A percentile compares a stretch with the other conserved stretches of the same genome.
These are phyloP conservation scores for Zootoca vivipara DNA, from an alignment of 2,113 vertebrate species.

Conservation along the genomic window DNA sequence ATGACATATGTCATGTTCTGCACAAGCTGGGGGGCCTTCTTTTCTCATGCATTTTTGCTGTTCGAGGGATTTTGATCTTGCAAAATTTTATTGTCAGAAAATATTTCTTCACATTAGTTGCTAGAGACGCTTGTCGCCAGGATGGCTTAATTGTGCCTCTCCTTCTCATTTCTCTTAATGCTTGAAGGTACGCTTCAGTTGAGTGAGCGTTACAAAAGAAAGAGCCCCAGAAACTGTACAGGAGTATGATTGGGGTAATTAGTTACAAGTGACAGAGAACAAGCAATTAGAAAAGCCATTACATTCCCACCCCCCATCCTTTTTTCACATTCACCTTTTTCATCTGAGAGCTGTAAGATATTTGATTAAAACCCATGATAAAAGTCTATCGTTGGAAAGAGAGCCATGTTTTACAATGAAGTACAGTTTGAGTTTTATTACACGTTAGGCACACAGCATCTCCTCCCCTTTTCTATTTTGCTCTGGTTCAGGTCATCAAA, in stretches of 20 bases:
- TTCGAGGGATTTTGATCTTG: slow-evolving; percentile 37
- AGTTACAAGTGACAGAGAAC: slow-evolving; percentile 64
- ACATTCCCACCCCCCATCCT: background rate
- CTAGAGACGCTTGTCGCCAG: slow-evolving; percentile 16
- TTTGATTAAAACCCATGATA: slow-evolving; percentile 42
- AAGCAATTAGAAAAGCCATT: slow-evolving; percentile 62
- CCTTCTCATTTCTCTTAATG: slow-evolving; percentile 28
- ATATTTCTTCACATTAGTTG: slow-evolving; percentile 55
- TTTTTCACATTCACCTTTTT: slow-evolving; percentile 31
- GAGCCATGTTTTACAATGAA: slow-evolving; percentile 27
- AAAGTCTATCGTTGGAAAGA: slow-evolving; percentile 6
- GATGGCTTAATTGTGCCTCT: slow-evolving; percentile 47
- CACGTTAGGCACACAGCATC: background rate
- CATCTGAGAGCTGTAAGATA: slow-evolving; percentile 42
- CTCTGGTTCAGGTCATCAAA: background rate
- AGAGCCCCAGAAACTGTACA: slow-evolving; percentile 14
- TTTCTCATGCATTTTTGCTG: slow-evolving; percentile 44
- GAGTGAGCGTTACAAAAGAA: slow-evolving; percentile 20
- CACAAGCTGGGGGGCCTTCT: slow-evolving; percentile 28
- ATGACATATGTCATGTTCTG: slow-evolving; percentile 6
- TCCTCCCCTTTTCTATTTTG: background rate
- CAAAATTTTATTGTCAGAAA: slow-evolving; percentile 44
- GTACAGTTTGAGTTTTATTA: slow-evolving; percentile 18
- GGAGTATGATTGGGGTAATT: slow-evolving; percentile 52
- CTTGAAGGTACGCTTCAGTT: background rate